Base-by-base conservation (phyloP, 2,113 vertebrate genomes). In the Chaetura pelagica region DNA sequence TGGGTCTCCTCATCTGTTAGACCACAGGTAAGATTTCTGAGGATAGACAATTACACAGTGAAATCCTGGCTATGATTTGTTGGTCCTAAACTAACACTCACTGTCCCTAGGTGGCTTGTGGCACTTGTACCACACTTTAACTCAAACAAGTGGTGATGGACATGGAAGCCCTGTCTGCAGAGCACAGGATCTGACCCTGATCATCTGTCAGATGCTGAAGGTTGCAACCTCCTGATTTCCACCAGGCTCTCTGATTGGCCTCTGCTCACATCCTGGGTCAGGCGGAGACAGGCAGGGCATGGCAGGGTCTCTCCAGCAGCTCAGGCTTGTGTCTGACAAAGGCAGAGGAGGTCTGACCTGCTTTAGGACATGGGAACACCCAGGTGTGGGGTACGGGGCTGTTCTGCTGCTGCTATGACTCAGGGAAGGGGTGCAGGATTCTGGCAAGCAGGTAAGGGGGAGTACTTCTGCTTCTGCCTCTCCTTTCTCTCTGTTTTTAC, bases 331-430 rank as follows among this genome's bases (percentile, higher is more conserved):
- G 2, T 62, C 35, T 58, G 23, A 21, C 11, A 4, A 24, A 30
- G 58, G 5, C 10, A 2, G 30, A 51, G 22, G 14, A 34, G 6
- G 2, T 55, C 62, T 91, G 49, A 22, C 22, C 26, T 29, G 17
- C 8, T 63, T 40, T 40, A 67, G 40, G 38, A 23, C 4, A 21
- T 12, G 12, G 14, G 12, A 16, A 22, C 11, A 80, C 17, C 17
- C 27, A 16, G 5, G 3, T 55, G n/a, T 2, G 2, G 5, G 17
- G 7, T 11, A 34, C 0, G 0, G 38, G 58, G 10, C 11, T 1
- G 0, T 32, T 7, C 7, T 1, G 2, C 29, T 48, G 32, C 81
- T 52, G 54, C 21, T 7, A 7, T 9, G 0, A 0, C 4, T 9
- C 10, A 34, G 29, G 42, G 32, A 55, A 38, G 7, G 14, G 32